Evolutionary conservation across 2,888 invertebrate genomes (phyloP).

Genomic region (Calliopum simillimum): DNA sequence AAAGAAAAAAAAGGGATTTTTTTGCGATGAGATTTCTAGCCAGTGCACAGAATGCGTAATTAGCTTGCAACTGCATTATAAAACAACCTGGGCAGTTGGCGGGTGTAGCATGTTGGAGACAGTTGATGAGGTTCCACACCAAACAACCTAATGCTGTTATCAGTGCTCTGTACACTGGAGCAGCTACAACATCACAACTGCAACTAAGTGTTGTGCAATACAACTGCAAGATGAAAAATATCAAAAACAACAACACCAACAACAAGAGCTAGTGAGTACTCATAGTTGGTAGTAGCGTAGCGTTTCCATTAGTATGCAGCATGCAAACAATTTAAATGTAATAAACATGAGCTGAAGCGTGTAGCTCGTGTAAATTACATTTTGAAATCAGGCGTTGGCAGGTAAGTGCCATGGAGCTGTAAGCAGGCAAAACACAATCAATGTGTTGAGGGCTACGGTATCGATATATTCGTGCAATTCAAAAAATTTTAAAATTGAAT

Average conservation of each 20-base stretch:
- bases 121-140: background rate
- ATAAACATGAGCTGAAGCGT: constrained; percentile 42
- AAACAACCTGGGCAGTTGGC: background rate
- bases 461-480: too few species aligned
- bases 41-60: constrained; percentile 19
- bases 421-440: too few species aligned
- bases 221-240: constrained; percentile 9
- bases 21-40: too few species aligned
- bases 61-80: constrained; percentile 26
- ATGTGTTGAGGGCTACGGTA: too few species aligned
- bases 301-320: constrained; percentile 39
- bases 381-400: background rate
- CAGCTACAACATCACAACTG: background rate
- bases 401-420: too few species aligned
- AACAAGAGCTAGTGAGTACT: background rate
- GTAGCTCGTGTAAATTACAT: constrained; percentile 30
- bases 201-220: background rate
- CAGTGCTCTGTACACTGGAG: background rate
- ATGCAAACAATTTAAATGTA: constrained; percentile 45
- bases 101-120: background rate
- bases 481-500: too few species aligned
- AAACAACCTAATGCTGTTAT: background rate
- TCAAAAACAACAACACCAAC: background rate
- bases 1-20: too few species aligned
- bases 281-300: constrained; percentile 5